A percentile compares a stretch with the other conserved stretches of the same genome.
Evolutionary conservation across 2,888 invertebrate species (phyloP).

Genomic region (Lamellibrachia satsuma): DNA sequence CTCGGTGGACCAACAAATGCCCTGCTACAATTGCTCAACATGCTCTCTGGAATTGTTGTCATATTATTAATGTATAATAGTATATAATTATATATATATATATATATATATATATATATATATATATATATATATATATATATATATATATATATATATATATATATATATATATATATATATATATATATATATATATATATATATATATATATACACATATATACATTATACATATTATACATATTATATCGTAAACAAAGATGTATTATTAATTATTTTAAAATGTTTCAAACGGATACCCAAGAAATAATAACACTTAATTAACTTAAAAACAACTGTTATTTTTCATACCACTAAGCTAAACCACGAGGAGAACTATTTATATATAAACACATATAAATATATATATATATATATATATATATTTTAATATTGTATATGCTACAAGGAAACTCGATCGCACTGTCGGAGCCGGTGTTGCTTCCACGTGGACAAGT

Average conservation of each 20-base stretch:
- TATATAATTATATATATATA: slow-evolving; percentile 22
- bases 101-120: slow-evolving; percentile 23
- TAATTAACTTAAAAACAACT: too few species aligned
- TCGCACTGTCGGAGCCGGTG: too few species aligned
- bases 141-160: slow-evolving; percentile 23
- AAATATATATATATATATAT: too few species aligned
- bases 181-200: slow-evolving; percentile 32
- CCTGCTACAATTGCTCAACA: not conserved
- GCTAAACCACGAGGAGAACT: too few species aligned
- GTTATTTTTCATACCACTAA: too few species aligned
- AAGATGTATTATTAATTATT: not conserved
- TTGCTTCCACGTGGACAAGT: too few species aligned
- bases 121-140: slow-evolving; percentile 26
- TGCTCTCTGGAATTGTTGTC: not conserved
- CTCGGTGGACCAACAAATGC: not conserved
- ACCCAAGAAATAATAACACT: too few species aligned
- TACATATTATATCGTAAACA: not conserved
- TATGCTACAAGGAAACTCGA: too few species aligned
- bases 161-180: slow-evolving; percentile 27
- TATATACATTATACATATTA: not conserved
- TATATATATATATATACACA: slow-evolving; percentile 29
- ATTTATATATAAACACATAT: too few species aligned
- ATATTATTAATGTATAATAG: not conserved
- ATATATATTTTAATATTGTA: too few species aligned
- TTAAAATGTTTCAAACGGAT: too few species aligned